Base-by-base conservation (phyloP, 2,797 vertebrate species). In the Periophthalmus magnuspinnatus region DNA sequence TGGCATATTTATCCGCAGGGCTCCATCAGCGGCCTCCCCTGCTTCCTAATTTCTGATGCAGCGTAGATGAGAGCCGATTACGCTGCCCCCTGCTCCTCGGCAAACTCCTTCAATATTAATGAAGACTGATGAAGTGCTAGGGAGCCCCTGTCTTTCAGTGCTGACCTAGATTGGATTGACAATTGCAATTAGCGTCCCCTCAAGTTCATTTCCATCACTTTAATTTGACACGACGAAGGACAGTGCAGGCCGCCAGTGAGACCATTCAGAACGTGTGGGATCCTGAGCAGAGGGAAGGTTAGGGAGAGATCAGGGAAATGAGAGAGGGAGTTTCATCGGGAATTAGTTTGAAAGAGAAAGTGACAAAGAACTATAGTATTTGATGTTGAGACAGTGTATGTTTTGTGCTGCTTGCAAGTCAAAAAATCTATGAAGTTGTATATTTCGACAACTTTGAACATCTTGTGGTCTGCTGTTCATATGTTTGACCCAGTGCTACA, bases 61-160 rank as follows among this genome's bases (percentile, higher is more conserved):
- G 75, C 70, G 74, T 87, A 87, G 83, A 89, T 90, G 87, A 85
- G 87, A 79, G 78, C 82, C 89, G 90, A 92, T 90, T 84, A 86
- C 69, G 56, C 74, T 84, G 80, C 80, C 85, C 83, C 86, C 70
- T 76, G 82, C 86, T 87, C 80, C 86, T 88, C 89, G 60, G 77
- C 88, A 85, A 89, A 88, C 84, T 81, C 90, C 85, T 93, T 91
- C 89, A 91, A 87, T 91, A 92, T 93, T 94, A 94, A 94, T 94
- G 93, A 94, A 94, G 92, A 93, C 90, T 92, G 93, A 94, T 94
- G 90, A 94, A 92, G 91, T 93, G 91, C 91, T 84, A 76, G 85
- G 82, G 90, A 92, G 91, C 84, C 80, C 90, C 85, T 90, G 91
- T 93, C 91, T 93, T 91, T 91, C 91, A 91, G 89, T 81, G 75